Evolutionary conservation across 2,888 invertebrate species (phyloP).

Genomic region (Chymomyza procnemis): DNA sequence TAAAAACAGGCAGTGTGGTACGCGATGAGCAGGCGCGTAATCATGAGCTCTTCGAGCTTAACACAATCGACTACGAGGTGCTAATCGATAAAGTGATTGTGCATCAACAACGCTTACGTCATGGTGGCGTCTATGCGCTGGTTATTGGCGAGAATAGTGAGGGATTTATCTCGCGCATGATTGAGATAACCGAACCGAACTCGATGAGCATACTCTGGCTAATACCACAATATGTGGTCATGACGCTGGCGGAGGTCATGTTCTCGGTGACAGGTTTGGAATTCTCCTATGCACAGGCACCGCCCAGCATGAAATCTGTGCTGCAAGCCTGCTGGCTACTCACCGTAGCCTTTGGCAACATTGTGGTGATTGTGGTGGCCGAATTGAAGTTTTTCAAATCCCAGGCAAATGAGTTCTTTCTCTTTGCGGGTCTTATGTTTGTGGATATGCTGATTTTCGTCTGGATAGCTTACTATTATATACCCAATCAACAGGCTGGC

Average conservation of each 20-base stretch:
- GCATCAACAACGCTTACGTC: constrained; percentile 37
- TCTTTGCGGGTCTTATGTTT: constrained; percentile 92
- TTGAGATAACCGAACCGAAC: constrained; percentile 77
- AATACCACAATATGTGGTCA: constrained; percentile 83
- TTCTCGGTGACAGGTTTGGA: constrained; percentile 85
- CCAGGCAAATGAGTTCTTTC: constrained; percentile 91
- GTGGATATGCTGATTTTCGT: constrained; percentile 90
- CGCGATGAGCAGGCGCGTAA: constrained; percentile 47
- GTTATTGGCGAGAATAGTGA: constrained; percentile 47
- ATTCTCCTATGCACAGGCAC: constrained; percentile 85
- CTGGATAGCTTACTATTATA: constrained; percentile 88
- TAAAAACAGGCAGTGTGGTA: constrained; percentile 25
- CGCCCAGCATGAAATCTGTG: constrained; percentile 93
- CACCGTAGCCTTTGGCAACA: constrained; percentile 94
- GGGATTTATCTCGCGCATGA: constrained; percentile 31
- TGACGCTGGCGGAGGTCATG: constrained; percentile 83
- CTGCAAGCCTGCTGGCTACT: constrained; percentile 93
- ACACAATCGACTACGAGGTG: constrained; percentile 55
- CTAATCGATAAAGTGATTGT: constrained; percentile 35
- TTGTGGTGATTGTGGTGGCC: constrained; percentile 93
- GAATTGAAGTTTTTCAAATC: constrained; percentile 86
- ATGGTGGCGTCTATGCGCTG: constrained; percentile 76
- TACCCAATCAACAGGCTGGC: constrained; percentile 67
- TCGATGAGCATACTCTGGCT: constrained; percentile 81
- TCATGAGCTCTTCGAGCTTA: constrained; percentile 54